Percentiles rank a stretch among this genome's conserved stretches.
phyloP scores from a whole-genome alignment of 2,888 invertebrate genomes.

The Lithophane socia region DNA sequence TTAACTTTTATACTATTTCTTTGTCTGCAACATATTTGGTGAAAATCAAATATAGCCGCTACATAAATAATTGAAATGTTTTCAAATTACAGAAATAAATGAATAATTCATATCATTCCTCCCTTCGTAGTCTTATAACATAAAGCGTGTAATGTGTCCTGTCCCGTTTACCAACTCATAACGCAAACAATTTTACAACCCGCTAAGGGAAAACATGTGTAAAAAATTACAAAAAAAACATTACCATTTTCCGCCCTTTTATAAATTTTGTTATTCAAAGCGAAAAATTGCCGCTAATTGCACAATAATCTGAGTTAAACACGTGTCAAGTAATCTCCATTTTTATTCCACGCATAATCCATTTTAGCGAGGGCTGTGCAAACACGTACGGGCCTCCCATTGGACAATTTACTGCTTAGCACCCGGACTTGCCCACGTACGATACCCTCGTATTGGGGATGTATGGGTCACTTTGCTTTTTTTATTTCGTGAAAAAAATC shows the following conservation, averaged over 20 bases:
- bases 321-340: conserved; percentile 54
- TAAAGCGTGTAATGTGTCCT: not conserved
- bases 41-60: not conserved
- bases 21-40: not conserved
- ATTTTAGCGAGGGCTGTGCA: conserved; percentile 38
- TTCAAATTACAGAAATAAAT: not conserved
- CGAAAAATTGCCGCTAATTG: conserved; percentile 60
- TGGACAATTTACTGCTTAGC: conserved; percentile 64
- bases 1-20: not conserved
- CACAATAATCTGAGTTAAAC: conserved; percentile 58
- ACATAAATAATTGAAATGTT: not conserved
- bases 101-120: conserved; percentile 1
- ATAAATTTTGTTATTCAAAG: conserved; percentile 37
- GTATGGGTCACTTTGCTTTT: conserved; percentile 56
- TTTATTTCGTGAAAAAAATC: conserved; percentile 48
- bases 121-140: not conserved
- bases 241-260: conserved; percentile 7
- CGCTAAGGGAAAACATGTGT: conserved; percentile 18
- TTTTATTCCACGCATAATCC: conserved; percentile 55
- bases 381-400: conserved; percentile 41
- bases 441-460: conserved; percentile 57
- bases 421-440: conserved; percentile 59
- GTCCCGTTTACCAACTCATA: conserved; percentile 11
- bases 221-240: conserved; percentile 7
- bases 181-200: conserved; percentile 6